phyloP scores from a whole-genome alignment of 1,140 invertebrate species.

The Trachymyrmex septentrionalis region DNA sequence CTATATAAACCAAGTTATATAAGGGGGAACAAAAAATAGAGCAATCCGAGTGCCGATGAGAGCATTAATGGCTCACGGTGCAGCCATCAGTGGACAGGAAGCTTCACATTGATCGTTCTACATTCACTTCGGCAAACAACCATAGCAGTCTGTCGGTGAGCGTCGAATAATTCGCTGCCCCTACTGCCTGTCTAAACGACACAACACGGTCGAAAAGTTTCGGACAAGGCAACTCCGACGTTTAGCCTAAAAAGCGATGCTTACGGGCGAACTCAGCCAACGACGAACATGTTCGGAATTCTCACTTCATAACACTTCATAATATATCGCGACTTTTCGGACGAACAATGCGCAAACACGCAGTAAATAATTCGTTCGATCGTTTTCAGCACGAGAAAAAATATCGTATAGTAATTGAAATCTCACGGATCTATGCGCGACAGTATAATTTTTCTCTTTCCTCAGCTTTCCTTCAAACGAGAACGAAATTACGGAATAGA shows the following conservation, averaged over 20 bases:
- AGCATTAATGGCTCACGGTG: constrained; percentile 63
- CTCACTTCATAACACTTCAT: constrained; percentile 51
- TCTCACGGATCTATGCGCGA: background rate
- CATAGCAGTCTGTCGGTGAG: constrained; percentile 39
- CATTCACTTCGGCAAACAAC: constrained; percentile 62
- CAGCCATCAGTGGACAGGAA: constrained; percentile 46
- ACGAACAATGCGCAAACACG: background rate
- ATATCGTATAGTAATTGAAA: constrained; percentile 30
- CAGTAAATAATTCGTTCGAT: constrained; percentile 3
- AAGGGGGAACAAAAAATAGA: constrained; percentile 30
- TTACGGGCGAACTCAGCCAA: constrained; percentile 22
- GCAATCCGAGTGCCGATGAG: constrained; percentile 26
- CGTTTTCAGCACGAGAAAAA: background rate
- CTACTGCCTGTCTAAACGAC: constrained; percentile 52
- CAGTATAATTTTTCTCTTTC: background rate
- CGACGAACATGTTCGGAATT: constrained; percentile 35
- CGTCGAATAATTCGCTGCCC: constrained; percentile 45
- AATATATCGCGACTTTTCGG: constrained; percentile 5
- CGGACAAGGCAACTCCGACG: constrained; percentile 52
- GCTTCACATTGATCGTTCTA: constrained; percentile 63
- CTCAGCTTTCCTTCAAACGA: constrained; percentile 3
- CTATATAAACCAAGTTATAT: background rate
- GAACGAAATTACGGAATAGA: constrained; percentile 50
- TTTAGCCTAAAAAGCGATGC: constrained; percentile 52
- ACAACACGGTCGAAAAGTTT: constrained; percentile 64